Percentiles rank a stretch among this genome's conserved stretches.
These are phyloP conservation scores for Acanthosepion esculentum DNA, from an alignment of 2,888 invertebrate genomes.

Conservation along the genomic window DNA sequence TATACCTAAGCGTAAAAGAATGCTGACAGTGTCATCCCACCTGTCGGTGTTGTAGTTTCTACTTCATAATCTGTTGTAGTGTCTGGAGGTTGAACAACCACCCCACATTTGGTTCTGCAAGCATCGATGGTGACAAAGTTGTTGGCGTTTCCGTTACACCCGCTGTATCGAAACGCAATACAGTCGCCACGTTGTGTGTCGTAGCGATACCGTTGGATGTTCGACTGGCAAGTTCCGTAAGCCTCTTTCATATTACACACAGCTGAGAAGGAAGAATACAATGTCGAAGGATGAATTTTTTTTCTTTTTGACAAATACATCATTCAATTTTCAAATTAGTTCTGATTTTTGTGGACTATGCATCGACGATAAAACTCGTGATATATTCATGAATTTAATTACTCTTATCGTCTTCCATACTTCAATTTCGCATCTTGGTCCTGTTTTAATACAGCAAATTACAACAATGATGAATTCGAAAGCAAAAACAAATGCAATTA, in stretches of 20 bases:
- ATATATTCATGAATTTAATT: too few relatives aligned
- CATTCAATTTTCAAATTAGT: background rate
- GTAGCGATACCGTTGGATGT: conserved; percentile 81
- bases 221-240: background rate
- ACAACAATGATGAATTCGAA: too few relatives aligned
- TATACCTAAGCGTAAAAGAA: background rate
- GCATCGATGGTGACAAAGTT: conserved; percentile 64
- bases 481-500: too few relatives aligned
- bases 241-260: conserved; percentile 34
- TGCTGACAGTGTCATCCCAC: background rate
- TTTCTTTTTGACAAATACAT: too few relatives aligned
- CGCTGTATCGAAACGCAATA: conserved; percentile 87
- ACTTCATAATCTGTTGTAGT: background rate
- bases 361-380: too few relatives aligned
- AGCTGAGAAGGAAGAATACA: background rate
- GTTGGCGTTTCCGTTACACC: conserved; percentile 88
- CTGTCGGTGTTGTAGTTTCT: background rate
- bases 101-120: conserved; percentile 61
- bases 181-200: conserved; percentile 81
- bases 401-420: too few relatives aligned
- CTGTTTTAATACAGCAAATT: too few relatives aligned
- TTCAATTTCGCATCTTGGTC: too few relatives aligned
- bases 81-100: background rate
- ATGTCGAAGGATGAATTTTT: background rate
- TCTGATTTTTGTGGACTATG: background rate